Percentiles rank a stretch among this genome's conserved stretches.
phyloP scores from a whole-genome alignment of 2,888 invertebrate species.

The Drosophila borealis region DNA sequence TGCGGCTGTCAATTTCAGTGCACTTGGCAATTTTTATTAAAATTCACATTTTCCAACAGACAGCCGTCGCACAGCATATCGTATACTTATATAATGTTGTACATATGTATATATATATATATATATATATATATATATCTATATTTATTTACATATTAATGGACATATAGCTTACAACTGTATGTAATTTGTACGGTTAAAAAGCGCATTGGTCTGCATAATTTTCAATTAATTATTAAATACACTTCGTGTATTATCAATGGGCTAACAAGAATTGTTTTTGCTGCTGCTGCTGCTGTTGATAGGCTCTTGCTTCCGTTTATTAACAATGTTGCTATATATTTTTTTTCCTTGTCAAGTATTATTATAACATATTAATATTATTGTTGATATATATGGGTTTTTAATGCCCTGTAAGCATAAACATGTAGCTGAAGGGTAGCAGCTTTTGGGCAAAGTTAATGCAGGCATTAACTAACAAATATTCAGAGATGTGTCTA shows the following conservation, averaged over 20 bases:
- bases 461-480: no score
- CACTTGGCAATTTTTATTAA: conserved; percentile 61
- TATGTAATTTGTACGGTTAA: conserved; percentile 43
- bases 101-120: conserved; percentile 4
- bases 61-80: conserved; percentile 36
- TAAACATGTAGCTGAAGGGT: not conserved
- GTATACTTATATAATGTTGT: conserved; percentile 3
- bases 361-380: conserved; percentile 51
- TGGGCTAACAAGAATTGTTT: conserved; percentile 64
- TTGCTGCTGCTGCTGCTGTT: conserved; percentile 25
- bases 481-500: no score
- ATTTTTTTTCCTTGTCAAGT: conserved; percentile 32
- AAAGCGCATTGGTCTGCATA: conserved; percentile 65
- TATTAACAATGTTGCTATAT: conserved; percentile 50
- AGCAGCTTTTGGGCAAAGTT: not conserved
- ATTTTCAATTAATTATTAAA: conserved; percentile 74
- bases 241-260: conserved; percentile 65
- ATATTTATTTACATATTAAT: conserved; percentile 23
- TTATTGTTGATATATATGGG: conserved; percentile 16
- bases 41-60: conserved; percentile 47
- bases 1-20: conserved; percentile 62
- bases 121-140: conserved; percentile 8
- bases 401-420: conserved; percentile 12
- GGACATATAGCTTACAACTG: conserved; percentile 27
- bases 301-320: conserved; percentile 65